Base-by-base conservation (phyloP, 2,797 vertebrate genomes). In the Microctenopoma lineatum region DNA sequence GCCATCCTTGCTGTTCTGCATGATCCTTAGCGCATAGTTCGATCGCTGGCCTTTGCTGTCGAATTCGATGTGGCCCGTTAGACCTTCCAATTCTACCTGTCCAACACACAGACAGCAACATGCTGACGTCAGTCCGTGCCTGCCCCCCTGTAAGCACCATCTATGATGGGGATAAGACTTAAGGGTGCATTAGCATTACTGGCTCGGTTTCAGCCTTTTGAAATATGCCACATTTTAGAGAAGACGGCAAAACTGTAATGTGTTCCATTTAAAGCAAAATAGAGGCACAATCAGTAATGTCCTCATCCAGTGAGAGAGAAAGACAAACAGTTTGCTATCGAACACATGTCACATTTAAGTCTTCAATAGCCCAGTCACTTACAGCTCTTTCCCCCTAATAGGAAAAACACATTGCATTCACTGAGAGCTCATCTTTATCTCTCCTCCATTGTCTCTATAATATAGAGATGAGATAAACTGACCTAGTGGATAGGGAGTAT, bases 41-140 rank as follows among this genome's bases (percentile, higher is more conserved):
- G 97, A 97, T 26, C 97, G 89, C 45, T 99, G 97, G 67, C 98
- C 98, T 95, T 97, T 98, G 95, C 97, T 99, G 95, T 97, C 98
- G 95, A 99, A 99, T 93, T 99, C 98, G 48, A 99, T 97, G 95
- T 98, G 98, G 86, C 98, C 98, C 10, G 97, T 99, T 89, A 99
- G 96, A 94, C 98, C 98, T 92, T 99, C 98, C 95, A 99, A 95
- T 92, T 99, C 98, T 96, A 99, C 97, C 98, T 99, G 94, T 96
- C 93, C 95, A 94, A 86, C 76, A 89, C 57, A 97, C 89, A 95
- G 80, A 93, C 46, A 82, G 45, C 75, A 38, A 67, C 58, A 41
- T 1, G 66, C 84, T 77, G 26, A 13, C 7, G 11, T 34, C 36
- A 18, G 56, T 47, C 21, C 26, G 10, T 13, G 12, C 18, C n/a